Percentiles rank a stretch among this genome's conserved stretches.
phyloP scores from a whole-genome alignment of 2,113 vertebrate genomes.

The Gymnogyps californianus region DNA sequence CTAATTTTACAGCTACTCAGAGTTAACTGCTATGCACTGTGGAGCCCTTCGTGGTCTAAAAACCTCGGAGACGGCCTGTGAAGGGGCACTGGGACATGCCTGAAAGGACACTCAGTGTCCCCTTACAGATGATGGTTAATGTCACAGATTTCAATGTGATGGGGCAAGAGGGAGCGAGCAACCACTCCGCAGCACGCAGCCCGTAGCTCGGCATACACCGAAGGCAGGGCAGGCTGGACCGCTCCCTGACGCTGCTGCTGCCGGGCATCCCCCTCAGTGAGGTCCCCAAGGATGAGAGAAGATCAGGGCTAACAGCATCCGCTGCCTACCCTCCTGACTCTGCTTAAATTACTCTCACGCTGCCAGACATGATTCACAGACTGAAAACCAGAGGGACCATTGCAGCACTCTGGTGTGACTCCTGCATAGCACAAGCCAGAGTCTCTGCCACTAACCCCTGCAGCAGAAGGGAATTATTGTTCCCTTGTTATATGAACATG shows the following conservation, averaged over 20 bases:
- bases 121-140: neutral
- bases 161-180: neutral
- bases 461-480: neutral
- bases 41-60: neutral
- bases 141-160: neutral
- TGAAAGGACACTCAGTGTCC: neutral
- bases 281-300: neutral
- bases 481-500: neutral
- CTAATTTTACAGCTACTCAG: neutral
- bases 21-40: neutral
- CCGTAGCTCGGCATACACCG: rapidly evolving
- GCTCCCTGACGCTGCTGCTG: neutral
- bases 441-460: neutral
- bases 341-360: neutral
- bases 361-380: neutral
- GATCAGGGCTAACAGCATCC: neutral
- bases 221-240: neutral
- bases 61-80: neutral
- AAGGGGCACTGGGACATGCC: neutral
- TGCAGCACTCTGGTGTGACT: neutral
- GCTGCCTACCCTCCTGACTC: neutral
- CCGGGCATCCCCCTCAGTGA: rapidly evolving
- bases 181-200: neutral
- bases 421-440: neutral
- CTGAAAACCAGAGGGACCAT: neutral